Percentiles rank a stretch among this genome's conserved stretches.
These are phyloP conservation scores for Sarcophaga subvicina DNA, from an alignment of 2,888 invertebrate species.

Conservation along the genomic window DNA sequence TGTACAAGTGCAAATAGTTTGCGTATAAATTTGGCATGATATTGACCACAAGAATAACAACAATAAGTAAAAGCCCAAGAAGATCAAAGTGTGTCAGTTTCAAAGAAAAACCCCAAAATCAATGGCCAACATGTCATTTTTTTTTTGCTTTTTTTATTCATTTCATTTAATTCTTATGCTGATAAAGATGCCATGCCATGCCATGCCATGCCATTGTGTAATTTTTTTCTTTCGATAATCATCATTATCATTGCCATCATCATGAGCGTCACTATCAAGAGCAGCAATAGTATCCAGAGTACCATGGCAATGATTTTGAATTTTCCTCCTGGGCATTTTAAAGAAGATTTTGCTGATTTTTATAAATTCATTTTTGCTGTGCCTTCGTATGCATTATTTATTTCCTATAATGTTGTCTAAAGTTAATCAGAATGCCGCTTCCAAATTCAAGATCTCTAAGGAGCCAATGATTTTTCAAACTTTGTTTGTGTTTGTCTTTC, in stretches of 20 bases:
- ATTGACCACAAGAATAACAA: conserved; percentile 37
- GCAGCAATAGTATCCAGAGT: not conserved
- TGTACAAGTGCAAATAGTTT: conserved; percentile 51
- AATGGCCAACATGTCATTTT: conserved; percentile 63
- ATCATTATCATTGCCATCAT: not conserved
- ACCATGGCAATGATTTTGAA: conserved; percentile 43
- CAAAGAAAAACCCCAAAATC: conserved; percentile 46
- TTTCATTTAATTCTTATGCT: conserved; percentile 42
- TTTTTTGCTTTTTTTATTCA: not conserved
- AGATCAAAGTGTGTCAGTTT: conserved; percentile 69
- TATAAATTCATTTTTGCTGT: conserved; percentile 52
- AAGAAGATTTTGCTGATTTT: conserved; percentile 55
- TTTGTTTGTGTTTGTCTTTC: not conserved
- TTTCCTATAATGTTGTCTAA: conserved; percentile 55
- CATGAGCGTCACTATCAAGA: not conserved
- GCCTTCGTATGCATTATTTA: conserved; percentile 66
- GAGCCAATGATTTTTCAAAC: conserved; percentile 23
- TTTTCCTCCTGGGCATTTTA: conserved; percentile 65
- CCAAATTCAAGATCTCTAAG: conserved; percentile 9
- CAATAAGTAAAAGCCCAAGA: not conserved
- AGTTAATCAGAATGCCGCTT: conserved; percentile 61
- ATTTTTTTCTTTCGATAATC: conserved; percentile 16
- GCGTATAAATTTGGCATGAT: conserved; percentile 57
- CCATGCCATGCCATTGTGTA: conserved; percentile 18
- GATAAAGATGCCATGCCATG: conserved; percentile 58